Conservation (phyloP, 2,113 vertebrate species). For the Sinocyclocheilus rhinocerous region DNA sequence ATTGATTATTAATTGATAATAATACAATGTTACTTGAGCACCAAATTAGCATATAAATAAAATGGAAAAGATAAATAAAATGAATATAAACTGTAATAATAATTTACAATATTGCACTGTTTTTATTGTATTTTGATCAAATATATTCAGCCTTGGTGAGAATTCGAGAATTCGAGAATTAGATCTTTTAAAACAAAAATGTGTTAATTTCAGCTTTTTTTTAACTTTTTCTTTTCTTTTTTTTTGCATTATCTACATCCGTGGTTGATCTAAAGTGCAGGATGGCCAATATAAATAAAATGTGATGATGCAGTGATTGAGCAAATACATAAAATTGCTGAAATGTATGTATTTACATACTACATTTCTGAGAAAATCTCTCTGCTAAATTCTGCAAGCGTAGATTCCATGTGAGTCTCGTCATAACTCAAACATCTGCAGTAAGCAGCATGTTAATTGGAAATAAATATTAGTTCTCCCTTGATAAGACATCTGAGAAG, state of each 20-base stretch:
- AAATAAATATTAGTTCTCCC: background rate
- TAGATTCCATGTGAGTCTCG: background rate
- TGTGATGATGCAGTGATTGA: background rate
- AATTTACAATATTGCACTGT: too few relatives aligned
- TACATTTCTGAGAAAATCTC: background rate
- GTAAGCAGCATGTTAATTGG: background rate
- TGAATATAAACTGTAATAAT: too few relatives aligned
- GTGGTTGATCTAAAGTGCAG: background rate
- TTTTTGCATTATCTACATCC: background rate
- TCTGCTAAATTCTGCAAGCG: too few relatives aligned
- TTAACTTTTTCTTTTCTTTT: background rate
- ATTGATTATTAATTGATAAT: too few relatives aligned
- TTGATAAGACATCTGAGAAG: background rate
- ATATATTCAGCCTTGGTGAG: background rate
- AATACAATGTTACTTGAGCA: too few relatives aligned
- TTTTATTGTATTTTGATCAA: background rate
- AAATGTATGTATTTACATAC: background rate
- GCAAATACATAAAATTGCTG: background rate
- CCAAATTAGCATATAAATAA: too few relatives aligned
- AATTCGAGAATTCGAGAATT: background rate
- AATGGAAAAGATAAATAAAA: too few relatives aligned
- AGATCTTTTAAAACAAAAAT: background rate
- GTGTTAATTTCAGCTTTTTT: too few relatives aligned
- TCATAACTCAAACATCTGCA: slow-evolving; percentile 8
- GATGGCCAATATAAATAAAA: background rate